These are phyloP conservation scores for Engystomops pustulosus DNA, from an alignment of 2,113 vertebrate genomes.

Conservation along the genomic window DNA sequence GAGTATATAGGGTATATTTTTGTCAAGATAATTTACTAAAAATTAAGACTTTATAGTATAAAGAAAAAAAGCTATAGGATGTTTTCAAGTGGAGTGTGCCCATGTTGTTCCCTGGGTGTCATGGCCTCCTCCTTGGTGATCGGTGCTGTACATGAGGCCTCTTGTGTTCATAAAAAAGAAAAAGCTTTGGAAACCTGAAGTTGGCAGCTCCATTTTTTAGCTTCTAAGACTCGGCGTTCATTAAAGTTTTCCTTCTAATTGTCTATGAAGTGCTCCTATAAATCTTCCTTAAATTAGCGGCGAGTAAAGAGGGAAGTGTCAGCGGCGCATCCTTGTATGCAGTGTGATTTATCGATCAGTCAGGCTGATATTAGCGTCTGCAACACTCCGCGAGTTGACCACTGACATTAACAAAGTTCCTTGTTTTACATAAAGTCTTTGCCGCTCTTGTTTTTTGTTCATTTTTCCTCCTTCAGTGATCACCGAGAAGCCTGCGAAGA, in stretches of 20 bases:
- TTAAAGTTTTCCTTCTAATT: slow-evolving; percentile 55
- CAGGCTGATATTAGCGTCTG: slow-evolving; percentile 52
- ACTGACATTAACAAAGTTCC: slow-evolving; percentile 54
- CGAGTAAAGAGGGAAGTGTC: slow-evolving; percentile 42
- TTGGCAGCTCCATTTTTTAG: not conserved
- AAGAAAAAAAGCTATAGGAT: too few relatives aligned
- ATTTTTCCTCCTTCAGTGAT: not conserved
- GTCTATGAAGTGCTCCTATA: slow-evolving; percentile 51
- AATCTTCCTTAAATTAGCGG: slow-evolving; percentile 56
- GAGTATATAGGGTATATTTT: too few relatives aligned
- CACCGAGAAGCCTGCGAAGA: not conserved
- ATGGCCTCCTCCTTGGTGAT: too few relatives aligned
- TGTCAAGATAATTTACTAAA: too few relatives aligned
- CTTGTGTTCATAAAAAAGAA: not conserved
- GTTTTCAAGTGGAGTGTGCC: too few relatives aligned
- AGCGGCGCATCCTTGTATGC: slow-evolving; percentile 56
- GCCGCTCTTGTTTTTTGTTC: not conserved
- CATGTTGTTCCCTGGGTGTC: too few relatives aligned
- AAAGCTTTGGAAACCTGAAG: not conserved
- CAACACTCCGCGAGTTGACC: slow-evolving; percentile 53
- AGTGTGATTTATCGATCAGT: slow-evolving; percentile 57
- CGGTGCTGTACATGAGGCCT: not conserved
- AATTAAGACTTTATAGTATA: too few relatives aligned
- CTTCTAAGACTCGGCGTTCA: not conserved
- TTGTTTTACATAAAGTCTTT: slow-evolving; percentile 41